Base-by-base conservation (phyloP, 1,140 invertebrate genomes). In the Palaemon carinicauda region DNA sequence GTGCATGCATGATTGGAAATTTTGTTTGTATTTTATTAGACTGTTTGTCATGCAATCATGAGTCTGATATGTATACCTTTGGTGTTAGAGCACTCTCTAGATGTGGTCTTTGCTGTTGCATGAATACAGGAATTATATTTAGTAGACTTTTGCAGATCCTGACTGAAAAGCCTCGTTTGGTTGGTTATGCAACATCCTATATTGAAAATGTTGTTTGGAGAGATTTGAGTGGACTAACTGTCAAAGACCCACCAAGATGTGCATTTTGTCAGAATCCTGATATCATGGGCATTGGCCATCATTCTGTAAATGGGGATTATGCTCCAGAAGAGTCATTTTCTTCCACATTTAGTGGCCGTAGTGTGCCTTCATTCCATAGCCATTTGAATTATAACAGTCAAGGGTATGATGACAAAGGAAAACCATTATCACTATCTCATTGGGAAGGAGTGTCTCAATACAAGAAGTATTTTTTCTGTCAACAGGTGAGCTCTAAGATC, bases 61-160 rank as follows among this genome's bases (percentile, higher is more conserved):
- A 86, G 29, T 19, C 21, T 52, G 77, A 86, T 17, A 50, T 86
- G 21, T 53, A 69, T 54, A 33, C 27, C 10, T 54, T 21, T 29
- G 19, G 54, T 31, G 56, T 86, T 27, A 74, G 54, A 54, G 74
- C 77, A 19, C 21, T 86, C 17, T 51, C 75, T 15, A 80, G 54
- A 50, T 86, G 84, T 80, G 84, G 84, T n/a, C 52, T 86, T 12
- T 86, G 84, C 69, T 86, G 84, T 29, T 86, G 84, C 21, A 86
- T 86, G 84, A 86, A 51, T 31, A 71, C 84, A 5, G 65, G 69
- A 33, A 73, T 33, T 19, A 41, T 86, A 19, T n/a, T 86, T 0
- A 74, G 77, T 19, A 86, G 73, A 21, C 75, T 86, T 9, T 73
- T 86, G 24, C 33, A 80, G 17, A 51, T 71, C 4, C 21, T 71